Base-by-base conservation (phyloP, 2,888 invertebrate genomes). In the Chalcosyrphus nemorum region DNA sequence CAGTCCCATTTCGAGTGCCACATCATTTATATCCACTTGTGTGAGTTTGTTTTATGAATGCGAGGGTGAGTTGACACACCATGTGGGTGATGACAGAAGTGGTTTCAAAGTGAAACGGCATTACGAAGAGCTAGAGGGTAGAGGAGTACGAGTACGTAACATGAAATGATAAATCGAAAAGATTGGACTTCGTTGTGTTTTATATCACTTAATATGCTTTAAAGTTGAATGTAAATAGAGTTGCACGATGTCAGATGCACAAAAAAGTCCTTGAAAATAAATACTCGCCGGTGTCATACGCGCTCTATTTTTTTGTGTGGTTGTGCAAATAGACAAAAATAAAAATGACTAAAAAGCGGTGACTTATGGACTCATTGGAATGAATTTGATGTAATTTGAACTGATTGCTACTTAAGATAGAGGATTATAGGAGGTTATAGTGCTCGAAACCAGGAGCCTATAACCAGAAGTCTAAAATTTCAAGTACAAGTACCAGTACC, bases 21-120 rank as follows among this genome's bases (percentile, higher is more conserved):
- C 66, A 82, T 82, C 82, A 74, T 82, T 78, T 82, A 61, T 82
- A 78, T 82, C 82, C 66, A 74, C 78, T 82, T 72, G 78, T 82
- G 72, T 68, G 71, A 74, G 78, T 68, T 78, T 82, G 54, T 77
- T 77, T 29, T 66, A 56, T 57, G 45, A 72, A 27, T 54, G 43
- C 43, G 50, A 32, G 54, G 47, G 47, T 45, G 61, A 63, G 72
- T 76, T 70, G 70, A 63, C 56, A 71, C 38, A 59, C 65, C 45
- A 45, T 65, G 52, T 66, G 43, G 77, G 56, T 68, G 82, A 72
- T 61, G 82, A 78, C 72, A 78, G 56, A 66, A 72, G 72, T 38
- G 71, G 71, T 66, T 75, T 61, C 43, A 61, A 59, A 38, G 9
- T 11, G 4, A 24, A 0, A 13, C n/a, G 50, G 32, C 17, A 4